Conservation (phyloP, 2,888 invertebrate genomes). For the Leptopilina drosophilae region DNA sequence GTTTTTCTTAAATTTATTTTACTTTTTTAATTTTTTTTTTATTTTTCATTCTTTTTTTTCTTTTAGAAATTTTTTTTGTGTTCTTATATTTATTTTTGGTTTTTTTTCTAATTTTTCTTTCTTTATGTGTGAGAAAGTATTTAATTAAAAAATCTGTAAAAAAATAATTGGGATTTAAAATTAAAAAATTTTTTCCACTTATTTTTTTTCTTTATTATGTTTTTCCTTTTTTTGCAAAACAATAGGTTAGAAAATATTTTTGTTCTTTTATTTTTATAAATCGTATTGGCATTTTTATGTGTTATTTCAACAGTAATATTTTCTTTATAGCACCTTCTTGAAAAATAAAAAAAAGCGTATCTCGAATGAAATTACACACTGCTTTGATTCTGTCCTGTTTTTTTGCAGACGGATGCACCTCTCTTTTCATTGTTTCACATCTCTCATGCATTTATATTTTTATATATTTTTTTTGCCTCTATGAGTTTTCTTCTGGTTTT, state of each 20-base stretch:
- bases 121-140: no score
- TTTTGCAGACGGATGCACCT: slow-evolving; percentile 15
- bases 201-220: no score
- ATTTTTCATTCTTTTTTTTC: no score
- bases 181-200: no score
- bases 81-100: no score
- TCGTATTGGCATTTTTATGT: not conserved
- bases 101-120: no score
- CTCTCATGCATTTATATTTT: not conserved
- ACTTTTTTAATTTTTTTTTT: no score
- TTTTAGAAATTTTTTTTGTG: no score
- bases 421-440: not conserved
- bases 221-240: not conserved
- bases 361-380: not conserved
- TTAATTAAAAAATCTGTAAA: no score
- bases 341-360: not conserved
- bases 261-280: not conserved
- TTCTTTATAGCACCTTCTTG: not conserved
- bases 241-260: not conserved
- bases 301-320: not conserved
- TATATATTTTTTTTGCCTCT: not conserved
- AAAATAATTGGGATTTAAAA: no score
- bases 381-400: slow-evolving; percentile 12
- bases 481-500: not conserved
- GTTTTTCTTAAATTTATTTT: no score